Conservation (phyloP, 1,140 invertebrate species). For the Pinna nobilis region DNA sequence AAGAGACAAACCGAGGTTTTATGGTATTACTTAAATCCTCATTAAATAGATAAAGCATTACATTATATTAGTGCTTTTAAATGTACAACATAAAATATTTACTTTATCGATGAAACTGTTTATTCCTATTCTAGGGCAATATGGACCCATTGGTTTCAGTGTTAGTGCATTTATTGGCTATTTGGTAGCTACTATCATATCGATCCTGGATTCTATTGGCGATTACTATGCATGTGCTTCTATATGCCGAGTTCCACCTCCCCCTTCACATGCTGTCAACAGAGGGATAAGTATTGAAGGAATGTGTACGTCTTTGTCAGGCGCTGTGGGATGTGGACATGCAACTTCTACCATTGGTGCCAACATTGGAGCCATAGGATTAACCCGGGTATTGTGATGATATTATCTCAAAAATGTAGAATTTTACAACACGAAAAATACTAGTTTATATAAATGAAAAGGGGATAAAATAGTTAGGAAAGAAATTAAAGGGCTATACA, state of each 20-base stretch:
- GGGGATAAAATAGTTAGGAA: no score
- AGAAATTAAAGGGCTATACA: no score
- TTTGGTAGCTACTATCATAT: constrained; percentile 53
- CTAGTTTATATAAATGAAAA: no score
- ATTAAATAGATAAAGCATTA: no score
- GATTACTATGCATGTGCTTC: constrained; percentile 64
- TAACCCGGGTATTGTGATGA: not conserved
- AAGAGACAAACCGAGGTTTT: no score
- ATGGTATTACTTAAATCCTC: no score
- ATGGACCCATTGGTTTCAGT: constrained; percentile 50
- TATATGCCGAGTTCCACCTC: constrained; percentile 49
- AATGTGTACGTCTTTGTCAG: constrained; percentile 86
- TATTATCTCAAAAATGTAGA: not conserved
- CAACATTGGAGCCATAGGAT: not conserved
- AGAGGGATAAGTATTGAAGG: constrained; percentile 88
- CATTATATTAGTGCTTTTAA: no score
- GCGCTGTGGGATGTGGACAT: constrained; percentile 73
- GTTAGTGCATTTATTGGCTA: constrained; percentile 50
- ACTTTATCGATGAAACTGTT: not conserved
- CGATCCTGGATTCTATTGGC: constrained; percentile 61
- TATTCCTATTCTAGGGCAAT: constrained; percentile 49
- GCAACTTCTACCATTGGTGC: not conserved
- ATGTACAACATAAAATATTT: no score
- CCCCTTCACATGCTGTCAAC: constrained; percentile 60
- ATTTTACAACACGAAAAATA: not conserved